phyloP scores from a whole-genome alignment of 2,113 vertebrate genomes.

The Vulpes ferrilata region DNA sequence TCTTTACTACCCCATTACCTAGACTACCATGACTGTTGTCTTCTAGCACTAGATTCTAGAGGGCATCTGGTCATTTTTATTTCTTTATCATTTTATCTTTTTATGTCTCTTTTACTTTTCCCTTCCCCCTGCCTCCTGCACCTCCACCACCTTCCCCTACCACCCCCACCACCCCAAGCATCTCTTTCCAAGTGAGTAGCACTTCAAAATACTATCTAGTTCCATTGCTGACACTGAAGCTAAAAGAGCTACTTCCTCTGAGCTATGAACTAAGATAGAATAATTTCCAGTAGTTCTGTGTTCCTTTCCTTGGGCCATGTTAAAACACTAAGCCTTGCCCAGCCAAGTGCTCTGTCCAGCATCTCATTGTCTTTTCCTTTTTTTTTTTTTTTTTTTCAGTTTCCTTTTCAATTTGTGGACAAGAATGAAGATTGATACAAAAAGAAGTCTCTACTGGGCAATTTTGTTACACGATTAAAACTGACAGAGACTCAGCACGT shows the following conservation, averaged over 20 bases:
- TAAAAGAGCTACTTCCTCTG: neutral
- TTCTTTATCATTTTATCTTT: neutral
- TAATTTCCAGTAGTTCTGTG: neutral
- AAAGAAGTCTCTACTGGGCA: neutral
- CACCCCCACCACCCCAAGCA: neutral
- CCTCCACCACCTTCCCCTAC: neutral
- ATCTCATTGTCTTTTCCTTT: neutral
- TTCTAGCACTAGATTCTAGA: neutral
- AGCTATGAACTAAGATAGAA: neutral
- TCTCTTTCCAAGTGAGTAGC: neutral
- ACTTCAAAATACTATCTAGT: neutral
- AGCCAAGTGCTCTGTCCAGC: neutral
- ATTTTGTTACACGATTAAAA: constrained; percentile 50
- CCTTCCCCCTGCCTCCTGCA: neutral
- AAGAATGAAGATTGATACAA: neutral
- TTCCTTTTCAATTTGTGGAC: neutral
- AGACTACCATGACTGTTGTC: neutral
- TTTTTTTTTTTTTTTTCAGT: neutral
- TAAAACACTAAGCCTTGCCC: neutral
- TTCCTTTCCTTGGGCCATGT: neutral
- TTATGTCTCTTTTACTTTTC: neutral
- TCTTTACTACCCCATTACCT: neutral
- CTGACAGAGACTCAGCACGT: neutral
- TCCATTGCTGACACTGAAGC: neutral
- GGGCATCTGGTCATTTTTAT: neutral